These are phyloP conservation scores for Copidosoma floridanum DNA, from an alignment of 1,140 invertebrate species.

Conservation along the genomic window DNA sequence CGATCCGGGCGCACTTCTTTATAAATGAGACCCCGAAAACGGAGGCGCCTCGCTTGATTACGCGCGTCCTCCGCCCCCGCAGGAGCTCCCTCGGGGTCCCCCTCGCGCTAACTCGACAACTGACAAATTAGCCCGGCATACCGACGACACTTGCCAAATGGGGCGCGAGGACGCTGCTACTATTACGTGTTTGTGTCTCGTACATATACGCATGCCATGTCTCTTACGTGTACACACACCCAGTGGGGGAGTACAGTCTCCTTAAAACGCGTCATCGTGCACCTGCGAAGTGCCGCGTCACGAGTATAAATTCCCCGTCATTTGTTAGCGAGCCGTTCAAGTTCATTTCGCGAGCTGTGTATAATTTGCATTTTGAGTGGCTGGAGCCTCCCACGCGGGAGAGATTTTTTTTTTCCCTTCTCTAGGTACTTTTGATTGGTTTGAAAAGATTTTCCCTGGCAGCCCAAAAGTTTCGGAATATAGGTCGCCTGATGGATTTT, in stretches of 20 bases:
- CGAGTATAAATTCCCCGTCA: conserved; percentile 18
- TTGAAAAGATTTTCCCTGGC: no score
- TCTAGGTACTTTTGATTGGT: no score
- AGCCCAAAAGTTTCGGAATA: no score
- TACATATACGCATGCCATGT: no score
- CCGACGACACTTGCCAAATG: conserved; percentile 59
- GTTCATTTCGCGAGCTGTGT: no score
- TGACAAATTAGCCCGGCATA: conserved; percentile 57
- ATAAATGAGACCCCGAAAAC: conserved; percentile 47
- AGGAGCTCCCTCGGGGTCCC: conserved; percentile 45
- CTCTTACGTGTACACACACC: not conserved
- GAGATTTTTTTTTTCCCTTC: no score
- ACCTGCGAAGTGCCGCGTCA: conserved; percentile 24
- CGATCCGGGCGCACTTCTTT: conserved; percentile 53
- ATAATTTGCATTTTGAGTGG: conserved; percentile 21
- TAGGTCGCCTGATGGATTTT: no score
- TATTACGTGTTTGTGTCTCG: no score
- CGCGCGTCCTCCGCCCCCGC: conserved; percentile 9
- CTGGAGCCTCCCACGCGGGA: not conserved
- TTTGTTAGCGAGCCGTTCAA: conserved; percentile 2
- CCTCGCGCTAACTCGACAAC: conserved; percentile 58
- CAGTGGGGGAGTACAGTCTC: not conserved
- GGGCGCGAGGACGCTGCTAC: no score
- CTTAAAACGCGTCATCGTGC: conserved; percentile 16
- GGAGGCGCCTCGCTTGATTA: conserved; percentile 52